These are phyloP conservation scores for Enchytraeus crypticus DNA, from an alignment of 2,888 invertebrate species.

Conservation along the genomic window DNA sequence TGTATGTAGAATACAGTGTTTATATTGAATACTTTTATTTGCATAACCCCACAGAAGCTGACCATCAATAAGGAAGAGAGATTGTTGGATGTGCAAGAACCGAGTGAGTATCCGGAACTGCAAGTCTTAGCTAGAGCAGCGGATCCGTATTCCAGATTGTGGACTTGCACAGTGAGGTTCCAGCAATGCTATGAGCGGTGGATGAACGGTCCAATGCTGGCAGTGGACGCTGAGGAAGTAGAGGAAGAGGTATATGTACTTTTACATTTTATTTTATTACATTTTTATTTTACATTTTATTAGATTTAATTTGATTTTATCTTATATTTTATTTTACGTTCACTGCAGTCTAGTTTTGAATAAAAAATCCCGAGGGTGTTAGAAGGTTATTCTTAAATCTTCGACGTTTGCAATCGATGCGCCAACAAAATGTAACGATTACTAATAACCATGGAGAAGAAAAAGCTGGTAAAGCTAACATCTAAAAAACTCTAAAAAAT, in stretches of 20 bases:
- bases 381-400: too few relatives aligned
- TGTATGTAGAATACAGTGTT: neutral
- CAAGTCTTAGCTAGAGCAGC: constrained; percentile 35
- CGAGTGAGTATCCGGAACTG: constrained; percentile 40
- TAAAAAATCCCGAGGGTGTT: too few relatives aligned
- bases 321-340: too few relatives aligned
- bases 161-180: constrained; percentile 44
- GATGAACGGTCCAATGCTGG: constrained; percentile 46
- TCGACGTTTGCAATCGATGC: too few relatives aligned
- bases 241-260: constrained; percentile 48
- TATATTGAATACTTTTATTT: neutral
- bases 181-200: constrained; percentile 44
- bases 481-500: too few relatives aligned
- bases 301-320: too few relatives aligned
- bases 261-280: too few relatives aligned
- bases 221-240: constrained; percentile 46
- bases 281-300: too few relatives aligned
- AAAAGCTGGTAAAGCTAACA: too few relatives aligned
- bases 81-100: constrained; percentile 38
- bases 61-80: constrained; percentile 43
- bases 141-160: constrained; percentile 47
- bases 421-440: too few relatives aligned
- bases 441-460: too few relatives aligned
- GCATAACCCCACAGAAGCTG: constrained; percentile 7
- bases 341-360: too few relatives aligned